Conservation (phyloP, 2,797 vertebrate genomes). For the Ceryle rudis region DNA sequence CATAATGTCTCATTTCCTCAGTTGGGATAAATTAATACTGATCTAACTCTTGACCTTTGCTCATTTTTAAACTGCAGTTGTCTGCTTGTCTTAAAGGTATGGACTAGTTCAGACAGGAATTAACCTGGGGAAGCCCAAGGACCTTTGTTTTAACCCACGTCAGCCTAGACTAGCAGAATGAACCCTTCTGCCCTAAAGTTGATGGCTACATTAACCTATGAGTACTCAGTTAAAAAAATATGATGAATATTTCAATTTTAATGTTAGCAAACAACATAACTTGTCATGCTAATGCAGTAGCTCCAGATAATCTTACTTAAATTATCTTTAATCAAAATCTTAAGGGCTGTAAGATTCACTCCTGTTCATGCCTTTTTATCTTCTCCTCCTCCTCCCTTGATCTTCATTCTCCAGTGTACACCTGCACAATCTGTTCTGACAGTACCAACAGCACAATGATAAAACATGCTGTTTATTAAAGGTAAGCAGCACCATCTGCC, state of each 20-base stretch:
- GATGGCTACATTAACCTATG: neutral
- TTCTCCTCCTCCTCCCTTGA: neutral
- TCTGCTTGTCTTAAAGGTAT: neutral
- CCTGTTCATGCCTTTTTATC: neutral
- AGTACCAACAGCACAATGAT: neutral
- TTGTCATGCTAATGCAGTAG: neutral
- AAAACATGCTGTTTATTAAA: neutral
- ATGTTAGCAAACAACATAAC: neutral
- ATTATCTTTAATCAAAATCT: neutral
- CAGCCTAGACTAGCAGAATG: neutral
- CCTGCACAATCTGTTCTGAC: neutral
- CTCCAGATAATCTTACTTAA: neutral
- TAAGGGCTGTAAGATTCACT: neutral
- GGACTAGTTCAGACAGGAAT: neutral
- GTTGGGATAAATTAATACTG: neutral
- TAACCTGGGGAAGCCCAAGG: neutral
- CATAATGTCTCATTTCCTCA: neutral
- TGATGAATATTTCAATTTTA: neutral
- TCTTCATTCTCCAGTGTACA: neutral
- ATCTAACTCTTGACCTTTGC: neutral
- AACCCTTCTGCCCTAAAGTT: neutral
- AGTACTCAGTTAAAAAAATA: neutral
- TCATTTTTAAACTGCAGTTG: neutral
- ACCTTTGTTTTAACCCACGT: neutral
- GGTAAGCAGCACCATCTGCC: conserved; percentile 64